A percentile compares a stretch with the other conserved stretches of the same genome.
These are phyloP conservation scores for Phaenicophaeus curvirostris DNA, from an alignment of 2,797 vertebrate genomes.

Conservation along the genomic window DNA sequence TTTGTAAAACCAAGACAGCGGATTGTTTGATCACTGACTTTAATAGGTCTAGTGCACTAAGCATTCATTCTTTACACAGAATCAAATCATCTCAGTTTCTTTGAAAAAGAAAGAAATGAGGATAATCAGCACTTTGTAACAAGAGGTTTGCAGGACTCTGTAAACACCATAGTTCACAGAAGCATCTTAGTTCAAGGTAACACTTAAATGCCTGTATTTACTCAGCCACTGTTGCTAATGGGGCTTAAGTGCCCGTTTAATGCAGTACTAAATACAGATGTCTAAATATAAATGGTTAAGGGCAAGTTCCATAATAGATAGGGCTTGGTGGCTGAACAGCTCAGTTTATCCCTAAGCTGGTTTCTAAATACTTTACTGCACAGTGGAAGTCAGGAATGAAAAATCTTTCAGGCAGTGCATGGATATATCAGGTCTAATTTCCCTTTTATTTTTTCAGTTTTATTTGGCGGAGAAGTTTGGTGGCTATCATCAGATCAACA, in stretches of 20 bases:
- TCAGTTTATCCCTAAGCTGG: not conserved
- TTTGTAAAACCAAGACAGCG: not conserved
- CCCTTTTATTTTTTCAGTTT: not conserved
- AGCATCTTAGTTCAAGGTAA: not conserved
- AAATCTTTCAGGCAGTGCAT: not conserved
- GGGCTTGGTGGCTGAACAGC: not conserved
- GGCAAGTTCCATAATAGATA: not conserved
- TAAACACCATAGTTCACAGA: not conserved
- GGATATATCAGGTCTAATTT: not conserved
- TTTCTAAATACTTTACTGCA: not conserved
- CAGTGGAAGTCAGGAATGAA: not conserved
- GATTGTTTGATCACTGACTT: not conserved
- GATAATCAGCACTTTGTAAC: not conserved
- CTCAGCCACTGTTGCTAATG: not conserved
- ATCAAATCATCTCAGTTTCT: not conserved
- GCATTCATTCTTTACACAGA: not conserved
- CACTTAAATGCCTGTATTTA: not conserved
- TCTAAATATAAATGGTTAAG: not conserved
- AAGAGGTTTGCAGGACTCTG: not conserved
- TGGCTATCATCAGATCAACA: not conserved
- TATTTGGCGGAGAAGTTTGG: not conserved
- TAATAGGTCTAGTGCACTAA: not conserved
- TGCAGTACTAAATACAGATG: not conserved
- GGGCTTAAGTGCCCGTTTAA: not conserved
- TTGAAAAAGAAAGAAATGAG: not conserved